Percentiles rank a stretch among this genome's conserved stretches.
These are phyloP conservation scores for Drosophila basisetae DNA, from an alignment of 2,888 invertebrate genomes.

Conservation along the genomic window DNA sequence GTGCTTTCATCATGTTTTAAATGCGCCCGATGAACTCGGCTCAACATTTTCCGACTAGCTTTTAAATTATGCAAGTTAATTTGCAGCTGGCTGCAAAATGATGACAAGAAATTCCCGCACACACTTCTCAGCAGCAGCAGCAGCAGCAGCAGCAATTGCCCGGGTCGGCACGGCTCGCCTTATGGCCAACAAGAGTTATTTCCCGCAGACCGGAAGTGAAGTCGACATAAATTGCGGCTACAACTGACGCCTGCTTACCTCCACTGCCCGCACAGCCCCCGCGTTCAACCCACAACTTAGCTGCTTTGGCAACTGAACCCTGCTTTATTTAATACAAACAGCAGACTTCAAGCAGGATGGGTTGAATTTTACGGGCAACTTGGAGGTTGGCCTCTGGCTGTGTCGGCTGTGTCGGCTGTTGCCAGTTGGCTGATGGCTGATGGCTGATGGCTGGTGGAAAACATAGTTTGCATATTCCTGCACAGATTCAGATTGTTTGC, in stretches of 20 bases:
- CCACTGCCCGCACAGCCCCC: background rate
- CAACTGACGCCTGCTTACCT: slow-evolving; percentile 58
- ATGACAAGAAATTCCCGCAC: slow-evolving; percentile 74
- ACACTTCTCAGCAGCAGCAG: slow-evolving; percentile 4
- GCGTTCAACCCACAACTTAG: slow-evolving; percentile 12
- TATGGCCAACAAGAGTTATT: slow-evolving; percentile 71
- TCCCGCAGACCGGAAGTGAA: slow-evolving; percentile 78
- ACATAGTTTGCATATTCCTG: slow-evolving; percentile 46
- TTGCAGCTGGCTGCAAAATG: slow-evolving; percentile 72
- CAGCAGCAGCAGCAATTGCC: background rate
- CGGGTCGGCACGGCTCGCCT: slow-evolving; percentile 1
- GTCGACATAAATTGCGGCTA: slow-evolving; percentile 80
- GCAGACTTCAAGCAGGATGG: slow-evolving; percentile 42
- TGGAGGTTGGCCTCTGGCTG: slow-evolving; percentile 17
- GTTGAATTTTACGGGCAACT: slow-evolving; percentile 29
- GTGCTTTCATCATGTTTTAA: slow-evolving; percentile 62
- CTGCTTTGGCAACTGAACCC: slow-evolving; percentile 56
- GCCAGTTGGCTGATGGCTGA: background rate
- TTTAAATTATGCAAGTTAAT: slow-evolving; percentile 79
- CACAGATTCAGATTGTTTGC: slow-evolving; percentile 57
- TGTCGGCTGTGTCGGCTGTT: background rate
- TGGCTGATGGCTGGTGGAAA: slow-evolving; percentile 17
- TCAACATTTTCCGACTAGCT: slow-evolving; percentile 65
- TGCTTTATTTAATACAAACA: slow-evolving; percentile 60
- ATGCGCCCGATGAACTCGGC: slow-evolving; percentile 67